A percentile compares a stretch with the other conserved stretches of the same genome.
phyloP scores from a whole-genome alignment of 2,797 vertebrate species.

The Novumbra hubbsi region DNA sequence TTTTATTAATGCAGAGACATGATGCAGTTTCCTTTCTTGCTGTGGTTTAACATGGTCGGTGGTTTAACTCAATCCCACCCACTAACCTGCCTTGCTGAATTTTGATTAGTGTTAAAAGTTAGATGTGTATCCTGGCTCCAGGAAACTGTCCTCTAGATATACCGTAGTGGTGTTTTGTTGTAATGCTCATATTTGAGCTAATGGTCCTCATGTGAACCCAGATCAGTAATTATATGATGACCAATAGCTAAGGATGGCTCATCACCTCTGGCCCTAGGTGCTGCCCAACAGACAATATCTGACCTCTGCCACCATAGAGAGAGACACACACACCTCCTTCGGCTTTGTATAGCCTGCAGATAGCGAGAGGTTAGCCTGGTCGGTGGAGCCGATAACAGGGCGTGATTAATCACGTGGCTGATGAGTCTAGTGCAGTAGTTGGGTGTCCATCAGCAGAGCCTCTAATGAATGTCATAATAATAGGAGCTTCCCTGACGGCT shows the following conservation, averaged over 20 bases:
- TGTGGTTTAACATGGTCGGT: constrained; percentile 68
- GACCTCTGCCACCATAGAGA: constrained; percentile 44
- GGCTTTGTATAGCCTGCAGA: constrained; percentile 30
- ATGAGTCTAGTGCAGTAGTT: constrained; percentile 37
- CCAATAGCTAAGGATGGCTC: constrained; percentile 56
- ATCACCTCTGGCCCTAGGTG: constrained; percentile 62
- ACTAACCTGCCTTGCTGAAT: neutral
- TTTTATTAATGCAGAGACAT: constrained; percentile 76
- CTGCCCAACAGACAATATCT: constrained; percentile 53
- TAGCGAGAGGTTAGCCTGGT: constrained; percentile 16
- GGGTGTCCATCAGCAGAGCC: constrained; percentile 55
- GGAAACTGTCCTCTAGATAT: too few relatives aligned
- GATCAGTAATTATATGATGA: constrained; percentile 62
- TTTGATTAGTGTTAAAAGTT: neutral
- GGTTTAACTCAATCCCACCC: constrained; percentile 61
- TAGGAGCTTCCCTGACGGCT: constrained; percentile 56
- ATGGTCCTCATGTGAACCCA: constrained; percentile 36
- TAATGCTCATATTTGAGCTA: constrained; percentile 1
- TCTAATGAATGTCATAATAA: constrained; percentile 71
- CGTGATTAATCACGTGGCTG: constrained; percentile 67
- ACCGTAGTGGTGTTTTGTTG: neutral
- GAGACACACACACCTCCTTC: constrained; percentile 28
- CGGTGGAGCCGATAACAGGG: constrained; percentile 59
- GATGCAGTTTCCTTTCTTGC: constrained; percentile 63
- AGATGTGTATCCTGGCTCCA: neutral